Evolutionary conservation across 2,888 invertebrate genomes (phyloP), one percentile per base, ranked within the genome.

Genomic region (Apamea epomidion): DNA sequence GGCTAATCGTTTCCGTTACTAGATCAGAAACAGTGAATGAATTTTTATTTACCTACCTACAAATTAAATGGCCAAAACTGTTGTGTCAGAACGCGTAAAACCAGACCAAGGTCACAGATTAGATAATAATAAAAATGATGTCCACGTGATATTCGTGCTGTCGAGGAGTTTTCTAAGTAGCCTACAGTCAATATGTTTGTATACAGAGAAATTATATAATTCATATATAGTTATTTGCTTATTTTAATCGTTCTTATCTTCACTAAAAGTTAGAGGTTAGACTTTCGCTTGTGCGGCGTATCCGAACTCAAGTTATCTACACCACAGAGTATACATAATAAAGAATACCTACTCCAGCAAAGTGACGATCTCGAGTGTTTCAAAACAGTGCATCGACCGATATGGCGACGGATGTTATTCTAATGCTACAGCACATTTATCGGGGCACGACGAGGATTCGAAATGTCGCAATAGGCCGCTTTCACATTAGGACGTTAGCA

Each of bases 51-150:
- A 72, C 14, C 71, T 81, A 72, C 54, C 76, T 78, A 75, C 65
- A 64, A 72, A 68, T 70, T 3, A 70, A 76, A 68, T 32, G 54
- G 18, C n/a, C 42, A 70, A 82, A 74, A 70, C 62, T 74, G 72
- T 75, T 76, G 65, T 72, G 80, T 71, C 86, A 76, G 62, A 69
- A 58, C 51, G 58, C n/a, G 62, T 81, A 77, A 83, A 86, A 89
- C 68, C 78, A 87, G 83, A 79, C 83, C 92, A 92, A 92, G 93
- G 93, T 85, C 86, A 80, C 67, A 74, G 93, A 93, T 94, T 89
- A 94, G 92, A 92, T 93, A 92, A 88, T 79, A 78, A 76, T 81
- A 77, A 83, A 88, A 86, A 81, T 79, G 45, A 87, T 83, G 86
- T 85, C 85, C 85, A 81, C 74, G 79, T 83, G 78, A 82, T 86